Percentiles rank a stretch among this genome's conserved stretches.
Conservation (phyloP, 2,113 vertebrate genomes). For the Propithecus coquereli region DNA sequence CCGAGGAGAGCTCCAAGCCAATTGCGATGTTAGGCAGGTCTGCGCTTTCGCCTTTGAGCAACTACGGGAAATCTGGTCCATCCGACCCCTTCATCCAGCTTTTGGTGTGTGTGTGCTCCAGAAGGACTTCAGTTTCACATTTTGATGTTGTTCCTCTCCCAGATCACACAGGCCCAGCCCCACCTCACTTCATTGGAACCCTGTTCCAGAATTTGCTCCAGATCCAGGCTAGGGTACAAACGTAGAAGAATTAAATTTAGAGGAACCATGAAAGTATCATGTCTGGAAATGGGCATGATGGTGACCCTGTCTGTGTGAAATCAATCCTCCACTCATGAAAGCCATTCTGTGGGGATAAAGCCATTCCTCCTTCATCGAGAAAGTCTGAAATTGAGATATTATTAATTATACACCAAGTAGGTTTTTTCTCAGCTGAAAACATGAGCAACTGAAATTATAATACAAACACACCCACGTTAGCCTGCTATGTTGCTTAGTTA, state of each 20-base stretch:
- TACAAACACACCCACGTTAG: not conserved
- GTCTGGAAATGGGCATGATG: not conserved
- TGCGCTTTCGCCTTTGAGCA: not conserved
- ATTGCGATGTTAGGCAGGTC: not conserved
- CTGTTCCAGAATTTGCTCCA: not conserved
- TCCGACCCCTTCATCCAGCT: not conserved
- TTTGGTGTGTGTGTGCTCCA: not conserved
- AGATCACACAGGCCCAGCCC: not conserved
- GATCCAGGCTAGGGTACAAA: not conserved
- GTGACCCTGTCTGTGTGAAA: not conserved
- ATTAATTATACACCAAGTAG: not conserved
- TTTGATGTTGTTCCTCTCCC: not conserved
- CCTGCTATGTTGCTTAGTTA: not conserved
- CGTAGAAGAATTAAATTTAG: not conserved
- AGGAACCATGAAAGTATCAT: not conserved
- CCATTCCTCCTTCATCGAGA: not conserved
- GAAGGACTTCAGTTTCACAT: not conserved
- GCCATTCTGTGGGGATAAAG: not conserved
- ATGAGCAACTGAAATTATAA: not conserved
- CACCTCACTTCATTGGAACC: not conserved
- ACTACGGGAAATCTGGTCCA: not conserved
- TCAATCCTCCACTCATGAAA: not conserved
- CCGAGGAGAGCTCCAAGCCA: conserved; percentile 42
- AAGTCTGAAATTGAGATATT: conserved; percentile 4
- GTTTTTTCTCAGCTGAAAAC: not conserved